Evolutionary conservation across 2,113 vertebrate genomes (phyloP), one percentile per base, ranked within the genome.

Genomic region (Spermophilus dauricus): DNA sequence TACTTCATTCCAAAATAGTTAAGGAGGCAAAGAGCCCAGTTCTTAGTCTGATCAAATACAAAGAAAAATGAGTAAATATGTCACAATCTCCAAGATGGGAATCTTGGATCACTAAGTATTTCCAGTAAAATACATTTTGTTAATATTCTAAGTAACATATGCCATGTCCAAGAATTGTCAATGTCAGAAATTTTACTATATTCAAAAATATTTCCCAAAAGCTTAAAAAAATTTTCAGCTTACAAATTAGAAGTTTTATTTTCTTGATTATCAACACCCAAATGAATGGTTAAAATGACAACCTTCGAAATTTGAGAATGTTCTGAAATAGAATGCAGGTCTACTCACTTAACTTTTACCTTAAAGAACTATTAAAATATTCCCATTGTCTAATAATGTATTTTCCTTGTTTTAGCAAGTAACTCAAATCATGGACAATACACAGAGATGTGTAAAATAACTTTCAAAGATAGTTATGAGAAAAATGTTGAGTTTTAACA

Each of bases 191-290:
- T 45, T 89, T 85, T 42, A 75, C 20, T 48, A 7, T 80, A 84
- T 89, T 75, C 4, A 92, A 75, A 30, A 86, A 86, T 8, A 32
- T 53, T 95, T 90, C 16, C 58, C 20, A 22, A 72, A 96, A 81
- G 34, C 8, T 45, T 26, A 69, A 2, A 48, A 58, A 30, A 20
- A 24, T 82, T 96, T 56, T 48, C 14, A 56, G 51, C 32, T 91
- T 91, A 77, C 10, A 58, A 76, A 87, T 61, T 20, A 91, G 63
- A 73, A 87, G 65, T 2, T 56, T 96, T 75, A 82, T 81, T 93
- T 83, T 32, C 42, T 70, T 34, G 14, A 53, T 69, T 70, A 77
- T 56, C 61, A 77, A 8, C 9, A 78, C 8, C 13, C 37, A 87
- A 51, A 87, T 16, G 16, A 72, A 80, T 8, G 10, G 34, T 22